A percentile compares a stretch with the other conserved stretches of the same genome.
Conservation (phyloP, 37 sponge, comb jelly and placozoan genomes). For the Tethya wilhelma region DNA sequence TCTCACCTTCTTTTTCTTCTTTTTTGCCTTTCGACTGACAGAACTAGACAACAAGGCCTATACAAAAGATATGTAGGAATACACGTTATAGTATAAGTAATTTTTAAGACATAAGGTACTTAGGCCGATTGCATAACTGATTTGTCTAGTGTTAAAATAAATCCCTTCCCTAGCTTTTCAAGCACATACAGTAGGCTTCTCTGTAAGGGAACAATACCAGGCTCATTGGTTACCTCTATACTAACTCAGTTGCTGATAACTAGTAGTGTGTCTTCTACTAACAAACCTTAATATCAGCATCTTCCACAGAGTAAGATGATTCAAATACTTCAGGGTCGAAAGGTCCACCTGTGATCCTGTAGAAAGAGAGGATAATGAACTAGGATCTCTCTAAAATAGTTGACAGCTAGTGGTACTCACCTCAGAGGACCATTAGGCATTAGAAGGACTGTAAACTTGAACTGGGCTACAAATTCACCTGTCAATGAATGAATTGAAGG, state of each 20-base stretch:
- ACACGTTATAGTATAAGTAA: background rate
- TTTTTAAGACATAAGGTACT: background rate
- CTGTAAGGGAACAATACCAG: background rate
- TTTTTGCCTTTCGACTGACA: conserved; percentile 84
- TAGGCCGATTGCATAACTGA: background rate
- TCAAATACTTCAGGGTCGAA: conserved; percentile 66
- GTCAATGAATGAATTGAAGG: background rate
- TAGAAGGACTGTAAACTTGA: conserved; percentile 96
- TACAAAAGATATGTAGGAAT: background rate
- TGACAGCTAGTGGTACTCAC: too few species aligned
- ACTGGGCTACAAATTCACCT: conserved; percentile 95
- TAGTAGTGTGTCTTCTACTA: background rate
- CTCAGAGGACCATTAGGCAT: conserved; percentile 91
- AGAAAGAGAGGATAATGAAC: too few species aligned
- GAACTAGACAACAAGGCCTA: conserved; percentile 83
- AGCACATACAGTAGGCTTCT: too few species aligned
- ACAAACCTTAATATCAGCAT: conserved; percentile 80
- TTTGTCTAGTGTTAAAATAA: too few species aligned
- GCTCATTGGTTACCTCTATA: background rate
- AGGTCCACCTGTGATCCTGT: conserved; percentile 80
- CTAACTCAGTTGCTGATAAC: background rate
- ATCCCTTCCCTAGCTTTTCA: too few species aligned
- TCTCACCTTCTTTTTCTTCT: conserved; percentile 93
- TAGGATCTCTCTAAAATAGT: too few species aligned
- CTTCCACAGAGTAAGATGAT: conserved; percentile 67